A percentile compares a stretch with the other conserved stretches of the same genome.
These are phyloP conservation scores for Diadumene lineata DNA, from an alignment of 92 coral and sea anemone species.

Conservation along the genomic window DNA sequence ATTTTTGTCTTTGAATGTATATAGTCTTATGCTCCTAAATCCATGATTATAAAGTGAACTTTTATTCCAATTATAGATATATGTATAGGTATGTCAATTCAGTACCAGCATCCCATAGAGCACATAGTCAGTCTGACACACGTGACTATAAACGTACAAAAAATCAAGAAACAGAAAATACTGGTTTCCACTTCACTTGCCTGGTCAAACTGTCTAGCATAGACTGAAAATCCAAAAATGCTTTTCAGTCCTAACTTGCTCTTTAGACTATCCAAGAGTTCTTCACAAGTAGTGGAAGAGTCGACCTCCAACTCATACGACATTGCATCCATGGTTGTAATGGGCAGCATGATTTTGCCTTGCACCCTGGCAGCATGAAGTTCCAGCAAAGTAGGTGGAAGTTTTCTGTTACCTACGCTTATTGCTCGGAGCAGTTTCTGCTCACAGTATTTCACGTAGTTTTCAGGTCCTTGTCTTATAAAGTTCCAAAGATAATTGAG, in stretches of 20 bases:
- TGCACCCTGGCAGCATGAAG: conserved; percentile 72
- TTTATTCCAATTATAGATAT: no score
- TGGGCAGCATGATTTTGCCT: conserved; percentile 49
- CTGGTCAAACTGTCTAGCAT: conserved; percentile 64
- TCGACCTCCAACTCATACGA: conserved; percentile 64
- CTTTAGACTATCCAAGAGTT: conserved; percentile 60
- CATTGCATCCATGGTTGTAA: conserved; percentile 69
- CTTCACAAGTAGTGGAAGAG: conserved; percentile 71
- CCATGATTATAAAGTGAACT: no score
- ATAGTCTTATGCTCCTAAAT: no score
- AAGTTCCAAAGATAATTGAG: conserved; percentile 59
- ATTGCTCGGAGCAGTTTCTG: conserved; percentile 65
- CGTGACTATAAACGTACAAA: no score
- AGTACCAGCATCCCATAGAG: no score
- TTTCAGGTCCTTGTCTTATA: conserved; percentile 70
- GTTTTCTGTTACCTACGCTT: conserved; percentile 55
- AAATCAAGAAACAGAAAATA: no score
- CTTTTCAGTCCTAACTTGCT: conserved; percentile 57
- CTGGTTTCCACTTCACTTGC: no score
- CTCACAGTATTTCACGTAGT: conserved; percentile 65
- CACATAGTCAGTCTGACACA: no score
- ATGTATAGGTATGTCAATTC: no score
- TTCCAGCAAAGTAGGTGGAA: conserved; percentile 72
- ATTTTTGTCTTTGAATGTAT: no score
- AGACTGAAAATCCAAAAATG: conserved; percentile 81